A percentile compares a stretch with the other conserved stretches of the same genome.
Evolutionary conservation across 2,888 invertebrate genomes (phyloP).

Genomic region (Lobophora halterata): DNA sequence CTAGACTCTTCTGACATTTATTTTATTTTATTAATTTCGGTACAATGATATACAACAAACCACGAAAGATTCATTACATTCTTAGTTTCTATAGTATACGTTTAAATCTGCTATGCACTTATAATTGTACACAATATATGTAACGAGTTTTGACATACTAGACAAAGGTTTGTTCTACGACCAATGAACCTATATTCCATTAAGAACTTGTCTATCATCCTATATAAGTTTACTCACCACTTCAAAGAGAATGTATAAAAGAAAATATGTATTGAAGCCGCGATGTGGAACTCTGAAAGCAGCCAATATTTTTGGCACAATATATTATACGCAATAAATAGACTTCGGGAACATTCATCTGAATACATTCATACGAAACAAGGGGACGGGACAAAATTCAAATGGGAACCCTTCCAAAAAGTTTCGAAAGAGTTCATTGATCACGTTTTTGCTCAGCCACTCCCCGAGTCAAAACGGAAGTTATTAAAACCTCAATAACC

Average conservation of each 20-base stretch:
- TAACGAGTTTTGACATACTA: too few relatives aligned
- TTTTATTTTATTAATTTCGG: too few relatives aligned
- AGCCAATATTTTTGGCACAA: conserved; percentile 17
- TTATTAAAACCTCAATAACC: conserved; percentile 7
- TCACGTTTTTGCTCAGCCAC: conserved; percentile 20
- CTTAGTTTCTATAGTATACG: too few relatives aligned
- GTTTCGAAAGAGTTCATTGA: conserved; percentile 35
- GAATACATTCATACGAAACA: conserved; percentile 39
- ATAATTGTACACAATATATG: too few relatives aligned
- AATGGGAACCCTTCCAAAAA: conserved; percentile 37
- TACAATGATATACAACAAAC: too few relatives aligned
- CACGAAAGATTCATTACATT: too few relatives aligned
- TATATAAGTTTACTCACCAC: too few relatives aligned
- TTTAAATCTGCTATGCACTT: too few relatives aligned
- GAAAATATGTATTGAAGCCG: conserved; percentile 14
- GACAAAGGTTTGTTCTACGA: conserved; percentile 23
- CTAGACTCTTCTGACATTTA: too few relatives aligned
- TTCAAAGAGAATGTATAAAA: conserved; percentile 32
- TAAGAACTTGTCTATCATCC: too few relatives aligned
- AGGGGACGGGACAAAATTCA: conserved; percentile 29
- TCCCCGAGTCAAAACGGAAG: conserved; percentile 6
- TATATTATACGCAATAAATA: conserved; percentile 16
- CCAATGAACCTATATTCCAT: too few relatives aligned
- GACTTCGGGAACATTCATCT: conserved; percentile 20
- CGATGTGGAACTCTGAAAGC: conserved; percentile 19